phyloP scores from a whole-genome alignment of 2,113 vertebrate species.

The Tragelaphus strepsiceros region DNA sequence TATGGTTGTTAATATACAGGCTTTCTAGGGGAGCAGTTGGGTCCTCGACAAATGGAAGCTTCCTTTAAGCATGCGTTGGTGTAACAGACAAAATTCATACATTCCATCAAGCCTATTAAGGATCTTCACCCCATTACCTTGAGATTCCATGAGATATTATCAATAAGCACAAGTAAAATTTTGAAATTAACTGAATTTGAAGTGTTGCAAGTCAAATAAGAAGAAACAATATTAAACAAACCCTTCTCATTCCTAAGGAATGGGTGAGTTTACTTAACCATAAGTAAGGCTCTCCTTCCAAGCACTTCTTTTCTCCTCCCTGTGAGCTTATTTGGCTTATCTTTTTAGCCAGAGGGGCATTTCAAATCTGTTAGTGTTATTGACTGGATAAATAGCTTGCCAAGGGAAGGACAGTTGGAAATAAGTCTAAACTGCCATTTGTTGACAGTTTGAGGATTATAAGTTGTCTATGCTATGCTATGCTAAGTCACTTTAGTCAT shows the following conservation, averaged over 20 bases:
- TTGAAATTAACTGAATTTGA: background rate
- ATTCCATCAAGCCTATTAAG: background rate
- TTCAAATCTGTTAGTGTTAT: background rate
- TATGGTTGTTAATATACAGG: background rate
- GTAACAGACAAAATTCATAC: background rate
- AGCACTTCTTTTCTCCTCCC: background rate
- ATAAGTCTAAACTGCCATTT: background rate
- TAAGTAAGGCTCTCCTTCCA: background rate
- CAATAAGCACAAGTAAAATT: background rate
- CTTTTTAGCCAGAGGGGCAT: background rate
- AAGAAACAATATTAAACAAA: background rate
- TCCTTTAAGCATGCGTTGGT: background rate
- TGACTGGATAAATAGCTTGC: background rate
- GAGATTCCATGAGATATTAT: background rate
- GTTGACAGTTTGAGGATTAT: background rate
- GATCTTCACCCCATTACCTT: background rate
- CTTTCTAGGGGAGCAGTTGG: background rate
- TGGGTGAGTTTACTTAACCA: background rate
- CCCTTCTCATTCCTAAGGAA: background rate
- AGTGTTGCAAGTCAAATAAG: background rate
- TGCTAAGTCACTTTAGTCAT: no score
- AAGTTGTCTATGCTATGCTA: background rate
- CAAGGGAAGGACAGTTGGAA: background rate
- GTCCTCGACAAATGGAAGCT: background rate
- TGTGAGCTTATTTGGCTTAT: background rate